Evolutionary conservation across 2,113 vertebrate genomes (phyloP).

Genomic region (Elephas maximus): DNA sequence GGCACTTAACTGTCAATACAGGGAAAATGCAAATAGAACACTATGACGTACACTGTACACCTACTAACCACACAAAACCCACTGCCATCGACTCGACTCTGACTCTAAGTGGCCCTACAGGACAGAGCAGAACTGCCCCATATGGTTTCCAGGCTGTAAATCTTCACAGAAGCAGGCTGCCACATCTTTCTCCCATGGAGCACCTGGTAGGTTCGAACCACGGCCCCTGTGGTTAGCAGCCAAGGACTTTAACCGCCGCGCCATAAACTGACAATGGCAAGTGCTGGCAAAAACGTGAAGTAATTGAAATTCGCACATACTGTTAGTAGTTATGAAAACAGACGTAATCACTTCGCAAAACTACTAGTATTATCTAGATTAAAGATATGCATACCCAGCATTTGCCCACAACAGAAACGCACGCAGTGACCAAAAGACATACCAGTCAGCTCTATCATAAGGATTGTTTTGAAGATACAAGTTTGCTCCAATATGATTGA

Average conservation of each 20-base stretch:
- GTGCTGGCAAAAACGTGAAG: background rate
- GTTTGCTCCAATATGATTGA: background rate
- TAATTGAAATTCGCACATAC: background rate
- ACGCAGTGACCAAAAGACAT: background rate
- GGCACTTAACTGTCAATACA: background rate
- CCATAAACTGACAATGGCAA: conserved; percentile 2
- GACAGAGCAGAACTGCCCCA: too few relatives aligned
- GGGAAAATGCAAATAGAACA: background rate
- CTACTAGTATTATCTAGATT: background rate
- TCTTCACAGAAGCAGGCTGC: too few relatives aligned
- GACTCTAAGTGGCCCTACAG: too few relatives aligned
- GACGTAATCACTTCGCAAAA: background rate
- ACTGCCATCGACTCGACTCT: too few relatives aligned
- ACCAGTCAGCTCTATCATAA: background rate
- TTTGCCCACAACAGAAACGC: background rate
- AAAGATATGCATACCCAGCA: background rate
- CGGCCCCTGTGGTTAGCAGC: too few relatives aligned
- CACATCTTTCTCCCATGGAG: too few relatives aligned
- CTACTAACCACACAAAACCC: background rate
- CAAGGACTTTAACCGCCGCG: too few relatives aligned
- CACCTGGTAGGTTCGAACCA: too few relatives aligned
- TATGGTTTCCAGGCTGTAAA: too few relatives aligned
- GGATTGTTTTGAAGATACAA: background rate
- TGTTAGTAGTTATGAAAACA: background rate
- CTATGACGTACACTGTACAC: background rate